These are phyloP conservation scores for Centropus unirufus DNA, from an alignment of 2,113 vertebrate genomes.

Conservation along the genomic window DNA sequence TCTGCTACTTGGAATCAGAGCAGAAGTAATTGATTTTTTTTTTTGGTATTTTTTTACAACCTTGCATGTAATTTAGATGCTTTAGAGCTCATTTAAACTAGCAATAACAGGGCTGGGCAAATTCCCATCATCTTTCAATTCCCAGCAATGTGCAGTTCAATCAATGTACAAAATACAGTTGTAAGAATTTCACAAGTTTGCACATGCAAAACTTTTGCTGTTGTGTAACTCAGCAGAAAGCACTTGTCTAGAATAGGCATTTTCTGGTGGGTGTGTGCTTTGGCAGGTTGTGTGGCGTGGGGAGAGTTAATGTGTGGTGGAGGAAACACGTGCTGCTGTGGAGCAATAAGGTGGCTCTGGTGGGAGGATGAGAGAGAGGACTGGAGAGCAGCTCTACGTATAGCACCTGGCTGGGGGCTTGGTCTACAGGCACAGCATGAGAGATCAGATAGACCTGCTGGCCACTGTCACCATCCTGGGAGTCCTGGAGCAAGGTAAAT, in stretches of 20 bases:
- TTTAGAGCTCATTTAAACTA: background rate
- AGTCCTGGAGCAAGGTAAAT: constrained; percentile 89
- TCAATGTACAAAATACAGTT: accelerated
- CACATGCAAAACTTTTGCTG: background rate
- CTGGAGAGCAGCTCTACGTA: background rate
- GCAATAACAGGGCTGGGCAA: background rate
- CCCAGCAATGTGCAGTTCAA: accelerated
- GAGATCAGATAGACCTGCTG: constrained; percentile 78
- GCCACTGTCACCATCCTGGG: constrained; percentile 82
- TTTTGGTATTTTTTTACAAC: background rate
- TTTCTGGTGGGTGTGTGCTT: background rate
- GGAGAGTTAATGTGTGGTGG: constrained; percentile 26
- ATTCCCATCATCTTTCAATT: background rate
- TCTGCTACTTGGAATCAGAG: background rate
- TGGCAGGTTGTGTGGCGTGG: background rate
- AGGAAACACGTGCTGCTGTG: constrained; percentile 11
- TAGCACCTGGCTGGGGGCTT: no score
- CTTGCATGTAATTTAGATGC: background rate
- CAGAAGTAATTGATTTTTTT: background rate
- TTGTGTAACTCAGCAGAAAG: background rate
- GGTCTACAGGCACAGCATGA: constrained; percentile 57
- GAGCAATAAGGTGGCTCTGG: background rate
- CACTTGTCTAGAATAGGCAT: accelerated
- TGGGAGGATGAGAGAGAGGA: background rate
- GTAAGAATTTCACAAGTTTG: background rate